Evolutionary conservation across 37 sponge, comb jelly and placozoan genomes (phyloP), one percentile per base, ranked within the genome.

Genomic region (Lycopodina hypogea): DNA sequence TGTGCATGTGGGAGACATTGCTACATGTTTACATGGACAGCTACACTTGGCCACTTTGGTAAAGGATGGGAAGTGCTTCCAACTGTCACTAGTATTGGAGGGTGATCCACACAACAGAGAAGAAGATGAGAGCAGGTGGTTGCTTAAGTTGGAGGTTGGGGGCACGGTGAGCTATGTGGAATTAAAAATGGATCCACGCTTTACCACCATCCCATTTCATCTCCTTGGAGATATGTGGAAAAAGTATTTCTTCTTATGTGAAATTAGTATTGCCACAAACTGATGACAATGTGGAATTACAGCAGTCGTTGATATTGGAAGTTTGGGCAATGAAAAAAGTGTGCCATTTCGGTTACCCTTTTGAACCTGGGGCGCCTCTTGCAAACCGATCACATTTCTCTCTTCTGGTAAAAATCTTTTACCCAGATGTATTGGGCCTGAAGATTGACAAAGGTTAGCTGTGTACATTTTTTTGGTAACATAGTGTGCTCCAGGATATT

Each of bases 141-240:
- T 75, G 39, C 7, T 75, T 4, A 56, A 75, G 55, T n/a, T 75
- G 26, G 59, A 56, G 34, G 75, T 56, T 3, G 60, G 75, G n/a
- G 39, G 12, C 15, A n/a, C 21, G 0, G n/a, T 34, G 12, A 0
- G 1, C 28, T 56, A 56, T 9, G 7, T 75, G 21, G 38, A 30
- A 2, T 39, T 51, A 6, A 58, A 75, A 23, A 75, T 75, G 35
- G 75, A 75, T 11, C 75, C 58, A 36, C 66, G 66, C 3, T 32
- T 65, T 24, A 4, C 66, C 30, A 11, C 7, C 11, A 11, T 65
- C 66, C 66, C 66, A 29, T 30, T 19, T 2, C 30, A 32, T 32
- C 33, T 30, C 1, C 66, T 65, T 29, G 66, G 30, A 32, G 66
- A 33, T 14, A 32, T 65, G 35, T 32, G 26, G 42, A 1, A 6